Conservation (phyloP, 2,113 vertebrate species). For the Hippopotamus amphibius region DNA sequence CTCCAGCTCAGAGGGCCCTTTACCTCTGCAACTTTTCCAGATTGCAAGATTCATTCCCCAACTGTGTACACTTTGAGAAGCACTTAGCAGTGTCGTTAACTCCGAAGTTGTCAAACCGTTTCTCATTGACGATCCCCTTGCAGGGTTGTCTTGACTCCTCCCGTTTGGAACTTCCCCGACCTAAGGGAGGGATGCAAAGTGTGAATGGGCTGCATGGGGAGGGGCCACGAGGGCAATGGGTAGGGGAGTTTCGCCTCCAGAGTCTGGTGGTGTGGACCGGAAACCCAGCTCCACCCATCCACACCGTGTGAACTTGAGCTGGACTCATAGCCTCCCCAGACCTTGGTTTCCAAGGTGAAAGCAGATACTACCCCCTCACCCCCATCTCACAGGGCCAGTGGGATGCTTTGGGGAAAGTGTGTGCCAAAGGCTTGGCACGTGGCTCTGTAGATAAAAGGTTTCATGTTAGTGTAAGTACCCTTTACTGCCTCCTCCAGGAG, state of each 20-base stretch:
- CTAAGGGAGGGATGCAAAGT: not conserved
- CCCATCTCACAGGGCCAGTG: not conserved
- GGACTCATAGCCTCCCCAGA: not conserved
- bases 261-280: not conserved
- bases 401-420: not conserved
- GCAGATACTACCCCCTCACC: not conserved
- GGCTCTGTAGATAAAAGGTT: not conserved
- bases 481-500: conserved; percentile 13
- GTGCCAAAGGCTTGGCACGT: not conserved
- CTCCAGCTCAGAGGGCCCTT: not conserved
- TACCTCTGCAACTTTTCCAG: conserved; percentile 66
- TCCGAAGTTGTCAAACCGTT: rapidly evolving
- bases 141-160: not conserved
- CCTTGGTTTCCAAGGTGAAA: not conserved
- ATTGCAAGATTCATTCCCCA: rapidly evolving
- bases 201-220: not conserved
- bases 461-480: not conserved
- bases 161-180: rapidly evolving
- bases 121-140: rapidly evolving
- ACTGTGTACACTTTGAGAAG: not conserved
- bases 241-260: not conserved
- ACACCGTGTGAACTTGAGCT: not conserved
- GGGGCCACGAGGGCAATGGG: not conserved
- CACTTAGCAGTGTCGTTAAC: not conserved
- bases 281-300: not conserved